Percentiles rank a stretch among this genome's conserved stretches.
phyloP scores from a whole-genome alignment of 2,113 vertebrate genomes.

The Rhinolophus sinicus region DNA sequence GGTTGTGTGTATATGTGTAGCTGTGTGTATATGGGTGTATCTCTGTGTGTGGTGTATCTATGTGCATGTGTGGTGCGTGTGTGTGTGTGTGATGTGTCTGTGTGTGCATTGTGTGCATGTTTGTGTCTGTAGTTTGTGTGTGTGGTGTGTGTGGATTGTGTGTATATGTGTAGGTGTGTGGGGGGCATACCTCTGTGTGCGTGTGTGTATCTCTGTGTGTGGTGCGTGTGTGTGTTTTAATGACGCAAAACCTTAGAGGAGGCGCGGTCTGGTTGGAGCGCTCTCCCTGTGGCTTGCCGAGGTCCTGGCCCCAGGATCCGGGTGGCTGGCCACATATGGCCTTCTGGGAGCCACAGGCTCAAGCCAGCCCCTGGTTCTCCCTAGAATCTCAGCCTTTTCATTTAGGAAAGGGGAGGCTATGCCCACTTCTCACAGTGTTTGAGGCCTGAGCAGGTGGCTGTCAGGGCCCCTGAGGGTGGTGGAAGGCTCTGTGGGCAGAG shows the following conservation, averaged over 20 bases:
- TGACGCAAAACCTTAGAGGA: neutral
- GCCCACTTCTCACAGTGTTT: no score
- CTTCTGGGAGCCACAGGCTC: neutral
- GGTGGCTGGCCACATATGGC: accelerated
- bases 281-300: neutral
- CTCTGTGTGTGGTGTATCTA: no score
- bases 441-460: neutral
- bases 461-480: no score
- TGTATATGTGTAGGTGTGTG: no score
- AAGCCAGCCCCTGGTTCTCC: accelerated
- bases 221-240: neutral
- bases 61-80: no score
- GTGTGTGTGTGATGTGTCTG: no score
- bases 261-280: neutral
- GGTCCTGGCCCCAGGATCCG: neutral
- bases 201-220: no score
- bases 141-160: neutral
- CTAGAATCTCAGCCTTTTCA: no score
- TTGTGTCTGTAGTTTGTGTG: no score
- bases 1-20: neutral
- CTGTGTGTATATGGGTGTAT: accelerated
- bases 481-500: accelerated
- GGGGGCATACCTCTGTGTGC: no score
- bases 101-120: no score
- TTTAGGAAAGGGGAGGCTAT: neutral